phyloP scores from a whole-genome alignment of 1,140 invertebrate genomes.

The Trichogramma pretiosum region DNA sequence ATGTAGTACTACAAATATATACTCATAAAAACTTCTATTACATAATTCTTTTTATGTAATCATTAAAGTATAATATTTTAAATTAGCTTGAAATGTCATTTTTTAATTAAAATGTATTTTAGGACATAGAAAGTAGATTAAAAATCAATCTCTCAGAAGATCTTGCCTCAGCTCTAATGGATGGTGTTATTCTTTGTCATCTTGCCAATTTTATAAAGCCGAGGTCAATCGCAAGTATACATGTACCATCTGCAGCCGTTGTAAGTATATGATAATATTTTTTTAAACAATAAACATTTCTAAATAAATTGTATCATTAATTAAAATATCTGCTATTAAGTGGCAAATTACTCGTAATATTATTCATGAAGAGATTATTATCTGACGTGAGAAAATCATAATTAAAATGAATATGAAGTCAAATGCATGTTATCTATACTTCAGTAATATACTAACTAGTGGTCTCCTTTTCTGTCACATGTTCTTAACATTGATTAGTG shows the following conservation, averaged over 20 bases:
- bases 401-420: no score
- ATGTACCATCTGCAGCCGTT: constrained; percentile 88
- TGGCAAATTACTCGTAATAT: no score
- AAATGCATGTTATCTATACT: no score
- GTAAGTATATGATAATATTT: constrained; percentile 49
- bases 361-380: no score
- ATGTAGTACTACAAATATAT: no score
- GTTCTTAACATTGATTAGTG: no score
- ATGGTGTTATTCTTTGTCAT: constrained; percentile 90
- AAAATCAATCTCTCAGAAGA: constrained; percentile 85
- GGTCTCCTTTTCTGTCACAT: no score
- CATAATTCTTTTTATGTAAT: constrained; percentile 8
- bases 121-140: constrained; percentile 83
- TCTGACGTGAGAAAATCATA: no score
- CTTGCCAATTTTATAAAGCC: constrained; percentile 86
- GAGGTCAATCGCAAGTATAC: constrained; percentile 82
- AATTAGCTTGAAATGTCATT: constrained; percentile 8
- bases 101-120: constrained; percentile 13
- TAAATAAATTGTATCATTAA: no score
- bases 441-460: no score
- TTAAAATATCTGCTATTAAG: no score
- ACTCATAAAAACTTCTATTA: neutral
- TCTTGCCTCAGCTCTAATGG: constrained; percentile 73
- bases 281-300: neutral
- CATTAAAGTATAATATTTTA: neutral